Evolutionary conservation across 1,140 invertebrate species (phyloP).

Genomic region (Ephestia elutella): DNA sequence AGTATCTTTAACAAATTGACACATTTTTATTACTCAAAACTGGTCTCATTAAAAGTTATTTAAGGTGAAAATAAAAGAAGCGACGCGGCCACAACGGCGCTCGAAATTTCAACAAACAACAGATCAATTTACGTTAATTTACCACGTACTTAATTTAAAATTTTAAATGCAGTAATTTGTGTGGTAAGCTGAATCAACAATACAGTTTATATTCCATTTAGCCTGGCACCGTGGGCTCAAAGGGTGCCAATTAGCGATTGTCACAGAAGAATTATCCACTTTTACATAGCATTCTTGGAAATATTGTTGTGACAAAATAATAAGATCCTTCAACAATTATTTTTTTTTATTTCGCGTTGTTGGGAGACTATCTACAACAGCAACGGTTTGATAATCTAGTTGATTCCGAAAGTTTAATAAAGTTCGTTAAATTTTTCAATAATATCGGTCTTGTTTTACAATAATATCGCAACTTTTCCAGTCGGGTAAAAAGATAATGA

Average conservation of each 20-base stretch:
- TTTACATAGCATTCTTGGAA: neutral
- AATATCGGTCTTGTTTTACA: too few species aligned
- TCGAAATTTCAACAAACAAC: constrained; percentile 29
- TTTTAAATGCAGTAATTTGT: constrained; percentile 40
- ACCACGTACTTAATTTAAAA: constrained; percentile 41
- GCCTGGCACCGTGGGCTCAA: neutral
- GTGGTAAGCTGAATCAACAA: constrained; percentile 28
- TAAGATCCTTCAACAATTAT: neutral
- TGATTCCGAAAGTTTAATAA: too few species aligned
- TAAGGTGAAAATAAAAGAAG: constrained; percentile 32
- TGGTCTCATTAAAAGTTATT: constrained; percentile 38
- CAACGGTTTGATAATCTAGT: neutral
- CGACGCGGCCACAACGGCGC: constrained; percentile 8
- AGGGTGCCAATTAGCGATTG: constrained; percentile 30
- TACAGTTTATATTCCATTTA: constrained; percentile 18
- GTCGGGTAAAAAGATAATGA: too few species aligned
- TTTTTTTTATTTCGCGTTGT: neutral
- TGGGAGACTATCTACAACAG: neutral
- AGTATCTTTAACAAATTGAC: constrained; percentile 26
- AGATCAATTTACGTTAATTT: constrained; percentile 42
- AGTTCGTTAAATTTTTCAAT: too few species aligned
- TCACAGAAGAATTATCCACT: constrained; percentile 9
- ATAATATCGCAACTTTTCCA: too few species aligned
- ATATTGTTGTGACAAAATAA: neutral
- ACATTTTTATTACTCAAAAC: constrained; percentile 26